Conservation (phyloP, 2,797 vertebrate species). For the Dicrostonyx torquatus region DNA sequence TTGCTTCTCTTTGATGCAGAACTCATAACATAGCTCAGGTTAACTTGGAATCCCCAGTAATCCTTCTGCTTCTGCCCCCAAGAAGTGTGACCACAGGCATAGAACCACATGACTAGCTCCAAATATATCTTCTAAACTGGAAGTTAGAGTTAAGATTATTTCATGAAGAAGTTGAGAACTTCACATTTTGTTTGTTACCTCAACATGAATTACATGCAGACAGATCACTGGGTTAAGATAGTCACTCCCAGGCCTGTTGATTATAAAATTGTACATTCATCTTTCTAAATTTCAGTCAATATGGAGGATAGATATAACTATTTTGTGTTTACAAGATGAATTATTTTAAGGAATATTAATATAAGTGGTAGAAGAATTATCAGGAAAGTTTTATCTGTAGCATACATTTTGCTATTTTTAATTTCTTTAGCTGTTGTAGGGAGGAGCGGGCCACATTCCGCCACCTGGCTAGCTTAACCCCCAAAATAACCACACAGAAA, state of each 20-base stretch:
- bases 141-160: not conserved
- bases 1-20: not conserved
- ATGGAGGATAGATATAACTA: not conserved
- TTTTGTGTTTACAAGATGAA: not conserved
- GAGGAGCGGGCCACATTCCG: no score
- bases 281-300: constrained; percentile 24
- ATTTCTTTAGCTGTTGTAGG: not conserved
- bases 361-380: not conserved
- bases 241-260: not conserved
- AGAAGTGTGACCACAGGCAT: not conserved
- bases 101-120: not conserved
- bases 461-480: no score
- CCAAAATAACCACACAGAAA: no score
- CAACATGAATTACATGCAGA: not conserved
- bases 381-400: not conserved
- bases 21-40: not conserved
- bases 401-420: not conserved
- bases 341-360: not conserved
- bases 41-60: not conserved
- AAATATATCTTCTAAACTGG: not conserved
- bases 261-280: not conserved
- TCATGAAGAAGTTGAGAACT: not conserved
- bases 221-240: not conserved
- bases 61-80: not conserved
- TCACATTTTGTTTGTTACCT: not conserved